A percentile compares a stretch with the other conserved stretches of the same genome.
phyloP scores from a whole-genome alignment of 2,888 invertebrate species.

The Lasiommata megera region DNA sequence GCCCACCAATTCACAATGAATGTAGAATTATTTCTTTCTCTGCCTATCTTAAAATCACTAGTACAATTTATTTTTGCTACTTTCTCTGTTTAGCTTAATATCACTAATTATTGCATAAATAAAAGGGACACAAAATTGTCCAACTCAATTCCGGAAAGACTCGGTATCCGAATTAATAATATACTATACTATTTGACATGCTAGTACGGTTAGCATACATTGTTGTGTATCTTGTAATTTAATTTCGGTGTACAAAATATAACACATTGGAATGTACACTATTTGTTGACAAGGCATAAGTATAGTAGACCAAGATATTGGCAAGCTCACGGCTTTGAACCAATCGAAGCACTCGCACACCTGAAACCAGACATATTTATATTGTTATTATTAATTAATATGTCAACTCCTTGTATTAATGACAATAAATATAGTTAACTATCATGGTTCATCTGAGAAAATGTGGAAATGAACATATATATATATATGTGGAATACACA shows the following conservation, averaged over 20 bases:
- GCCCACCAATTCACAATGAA: too few relatives aligned
- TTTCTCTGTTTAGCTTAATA: not conserved
- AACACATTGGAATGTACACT: slow-evolving; percentile 25
- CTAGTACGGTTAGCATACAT: too few relatives aligned
- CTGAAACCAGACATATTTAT: slow-evolving; percentile 27
- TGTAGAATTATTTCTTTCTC: too few relatives aligned
- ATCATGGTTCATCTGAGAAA: too few relatives aligned
- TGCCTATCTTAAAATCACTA: too few relatives aligned
- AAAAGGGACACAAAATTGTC: not conserved
- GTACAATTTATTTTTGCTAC: too few relatives aligned
- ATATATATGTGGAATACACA: too few relatives aligned
- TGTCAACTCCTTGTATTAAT: too few relatives aligned
- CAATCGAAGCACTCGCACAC: not conserved
- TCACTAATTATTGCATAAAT: not conserved
- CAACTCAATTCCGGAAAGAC: not conserved
- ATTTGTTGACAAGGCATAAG: slow-evolving; percentile 2
- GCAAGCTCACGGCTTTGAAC: slow-evolving; percentile 27
- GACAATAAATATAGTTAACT: too few relatives aligned
- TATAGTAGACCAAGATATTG: slow-evolving; percentile 15
- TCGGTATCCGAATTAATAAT: not conserved
- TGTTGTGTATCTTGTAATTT: not conserved
- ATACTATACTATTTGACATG: not conserved
- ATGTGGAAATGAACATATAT: too few relatives aligned
- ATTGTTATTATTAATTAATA: too few relatives aligned
- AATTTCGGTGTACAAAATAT: slow-evolving; percentile 12